Evolutionary conservation across 2,888 invertebrate species (phyloP).

Genomic region (Megaustenia siamemsis): DNA sequence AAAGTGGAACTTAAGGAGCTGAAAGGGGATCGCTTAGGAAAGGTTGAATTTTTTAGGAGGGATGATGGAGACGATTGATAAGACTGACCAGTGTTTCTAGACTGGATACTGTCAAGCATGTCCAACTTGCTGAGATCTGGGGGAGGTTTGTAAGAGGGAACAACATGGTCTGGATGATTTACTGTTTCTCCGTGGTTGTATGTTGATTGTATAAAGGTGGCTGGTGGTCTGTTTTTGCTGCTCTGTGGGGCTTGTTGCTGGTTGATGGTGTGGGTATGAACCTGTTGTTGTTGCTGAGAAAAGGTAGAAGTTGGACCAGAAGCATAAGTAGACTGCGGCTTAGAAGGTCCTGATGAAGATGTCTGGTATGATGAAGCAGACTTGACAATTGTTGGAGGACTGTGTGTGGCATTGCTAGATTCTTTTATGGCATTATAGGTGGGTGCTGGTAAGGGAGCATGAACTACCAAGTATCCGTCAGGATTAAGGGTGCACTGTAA

Average conservation of each 20-base stretch:
- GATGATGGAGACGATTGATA: constrained; percentile 42
- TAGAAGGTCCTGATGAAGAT: constrained; percentile 29
- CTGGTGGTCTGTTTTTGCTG: constrained; percentile 26
- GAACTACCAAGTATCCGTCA: constrained; percentile 73
- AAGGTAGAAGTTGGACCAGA: constrained; percentile 8
- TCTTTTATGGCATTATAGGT: constrained; percentile 52
- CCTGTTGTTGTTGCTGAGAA: constrained; percentile 63
- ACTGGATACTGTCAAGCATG: constrained; percentile 59
- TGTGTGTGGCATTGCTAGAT: constrained; percentile 21
- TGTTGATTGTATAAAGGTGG: constrained; percentile 33
- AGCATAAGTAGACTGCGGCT: neutral
- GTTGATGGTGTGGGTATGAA: constrained; percentile 46
- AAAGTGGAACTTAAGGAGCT: constrained; percentile 44
- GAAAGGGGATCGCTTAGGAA: constrained; percentile 39
- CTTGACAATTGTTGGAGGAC: constrained; percentile 35
- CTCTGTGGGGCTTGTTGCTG: constrained; percentile 47
- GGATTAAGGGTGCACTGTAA: constrained; percentile 73
- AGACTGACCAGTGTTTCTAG: constrained; percentile 37
- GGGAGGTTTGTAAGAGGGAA: constrained; percentile 47
- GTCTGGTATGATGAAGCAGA: constrained; percentile 47
- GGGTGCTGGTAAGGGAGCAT: constrained; percentile 65
- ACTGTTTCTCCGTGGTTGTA: constrained; percentile 1
- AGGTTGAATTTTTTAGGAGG: constrained; percentile 25
- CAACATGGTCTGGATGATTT: constrained; percentile 48
- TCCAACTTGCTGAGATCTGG: constrained; percentile 50